Evolutionary conservation across 2,888 invertebrate genomes (phyloP).

Genomic region (Meandrusa payeni): DNA sequence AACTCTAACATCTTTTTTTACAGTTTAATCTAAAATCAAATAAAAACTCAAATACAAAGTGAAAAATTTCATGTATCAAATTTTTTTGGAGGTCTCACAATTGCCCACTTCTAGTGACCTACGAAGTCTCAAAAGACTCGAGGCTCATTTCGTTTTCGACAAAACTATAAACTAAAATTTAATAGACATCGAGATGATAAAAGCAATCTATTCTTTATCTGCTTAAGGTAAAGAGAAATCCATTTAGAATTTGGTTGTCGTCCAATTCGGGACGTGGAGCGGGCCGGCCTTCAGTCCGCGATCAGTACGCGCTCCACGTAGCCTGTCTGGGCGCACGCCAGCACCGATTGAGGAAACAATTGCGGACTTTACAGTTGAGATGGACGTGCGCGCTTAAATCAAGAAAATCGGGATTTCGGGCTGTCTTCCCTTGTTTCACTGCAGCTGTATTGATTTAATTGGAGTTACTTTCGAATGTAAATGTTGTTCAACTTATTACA

Average conservation of each 20-base stretch:
- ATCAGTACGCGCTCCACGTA: constrained; percentile 33
- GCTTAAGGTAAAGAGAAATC: constrained; percentile 14
- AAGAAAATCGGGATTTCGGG: constrained; percentile 8
- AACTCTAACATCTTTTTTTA: too few species aligned
- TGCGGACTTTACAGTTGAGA: constrained; percentile 23
- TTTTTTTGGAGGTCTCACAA: too few species aligned
- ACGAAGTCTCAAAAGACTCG: too few species aligned
- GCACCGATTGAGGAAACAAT: constrained; percentile 33
- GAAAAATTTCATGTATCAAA: too few species aligned
- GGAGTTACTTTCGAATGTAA: too few species aligned
- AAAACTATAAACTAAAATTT: neutral
- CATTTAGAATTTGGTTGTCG: constrained; percentile 22
- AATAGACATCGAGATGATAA: neutral
- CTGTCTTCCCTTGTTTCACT: neutral
- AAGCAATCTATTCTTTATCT: constrained; percentile 15
- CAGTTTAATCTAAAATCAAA: too few species aligned
- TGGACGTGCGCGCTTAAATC: constrained; percentile 19
- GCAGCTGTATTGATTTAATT: neutral
- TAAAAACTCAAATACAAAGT: too few species aligned
- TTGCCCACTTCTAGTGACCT: too few species aligned
- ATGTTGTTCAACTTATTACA: too few species aligned
- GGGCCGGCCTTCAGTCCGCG: neutral
- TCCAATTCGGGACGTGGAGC: constrained; percentile 13
- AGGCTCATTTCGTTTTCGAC: too few species aligned
- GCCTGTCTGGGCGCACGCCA: constrained; percentile 29